Percentiles rank a stretch among this genome's conserved stretches.
These are phyloP conservation scores for Microtus pennsylvanicus DNA, from an alignment of 2,113 vertebrate species.

Conservation along the genomic window DNA sequence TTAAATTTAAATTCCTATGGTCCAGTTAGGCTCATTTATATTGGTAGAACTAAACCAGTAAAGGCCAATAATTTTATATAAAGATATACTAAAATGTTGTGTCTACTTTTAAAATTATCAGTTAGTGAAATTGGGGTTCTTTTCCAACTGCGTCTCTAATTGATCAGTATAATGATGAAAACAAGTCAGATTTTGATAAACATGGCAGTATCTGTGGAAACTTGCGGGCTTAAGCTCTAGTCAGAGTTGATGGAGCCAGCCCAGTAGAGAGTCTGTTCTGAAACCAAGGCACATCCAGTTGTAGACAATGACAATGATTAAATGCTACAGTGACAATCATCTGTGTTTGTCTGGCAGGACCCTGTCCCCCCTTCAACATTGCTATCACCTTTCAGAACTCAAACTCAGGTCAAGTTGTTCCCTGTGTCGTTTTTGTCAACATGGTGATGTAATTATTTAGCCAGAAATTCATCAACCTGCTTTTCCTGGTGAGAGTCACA, in stretches of 20 bases:
- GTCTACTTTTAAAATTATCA: conserved; percentile 23
- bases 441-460: background rate
- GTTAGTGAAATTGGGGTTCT: background rate
- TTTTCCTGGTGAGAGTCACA: conserved; percentile 43
- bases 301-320: background rate
- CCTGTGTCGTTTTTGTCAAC: background rate
- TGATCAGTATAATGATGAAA: background rate
- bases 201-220: background rate
- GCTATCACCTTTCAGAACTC: background rate
- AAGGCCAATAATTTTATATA: background rate
- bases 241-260: conserved; percentile 28
- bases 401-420: background rate
- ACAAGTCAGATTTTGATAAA: conserved; percentile 4
- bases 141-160: conserved; percentile 4
- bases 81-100: background rate
- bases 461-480: background rate
- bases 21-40: background rate
- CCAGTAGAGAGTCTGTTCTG: background rate
- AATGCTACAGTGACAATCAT: too few relatives aligned
- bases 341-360: background rate
- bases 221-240: background rate
- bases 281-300: background rate
- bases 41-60: background rate
- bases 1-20: background rate
- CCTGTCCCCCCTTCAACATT: background rate